Percentiles rank a stretch among this genome's conserved stretches.
phyloP scores from a whole-genome alignment of 2,797 vertebrate species.

The Microctenopoma steveboyesi region DNA sequence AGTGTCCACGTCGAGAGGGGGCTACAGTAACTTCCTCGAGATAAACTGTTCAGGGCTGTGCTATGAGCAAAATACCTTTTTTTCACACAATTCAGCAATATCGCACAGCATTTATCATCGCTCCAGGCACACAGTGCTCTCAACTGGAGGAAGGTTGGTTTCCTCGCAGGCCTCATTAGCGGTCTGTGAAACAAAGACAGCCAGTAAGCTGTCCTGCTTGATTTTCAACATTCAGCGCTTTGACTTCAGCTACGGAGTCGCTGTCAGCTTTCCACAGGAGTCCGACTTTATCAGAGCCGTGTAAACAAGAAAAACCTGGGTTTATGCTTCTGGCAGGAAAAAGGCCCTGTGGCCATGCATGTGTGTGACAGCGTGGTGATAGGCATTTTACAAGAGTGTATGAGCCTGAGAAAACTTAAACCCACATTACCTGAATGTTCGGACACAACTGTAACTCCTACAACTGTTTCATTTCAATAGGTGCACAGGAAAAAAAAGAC shows the following conservation, averaged over 20 bases:
- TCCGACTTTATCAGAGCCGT: not conserved
- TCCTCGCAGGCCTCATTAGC: conserved; percentile 19
- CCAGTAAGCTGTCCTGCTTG: not conserved
- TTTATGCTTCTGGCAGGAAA: not conserved
- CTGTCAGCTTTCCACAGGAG: not conserved
- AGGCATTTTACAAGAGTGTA: not conserved
- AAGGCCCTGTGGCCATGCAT: too few relatives aligned
- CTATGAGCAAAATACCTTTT: conserved; percentile 3
- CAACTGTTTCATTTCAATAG: not conserved
- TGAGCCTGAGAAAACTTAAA: not conserved
- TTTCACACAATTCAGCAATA: conserved; percentile 18
- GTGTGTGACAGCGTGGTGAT: not conserved
- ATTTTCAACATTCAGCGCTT: not conserved
- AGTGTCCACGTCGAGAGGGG: conserved; percentile 9
- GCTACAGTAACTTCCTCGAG: conserved; percentile 52
- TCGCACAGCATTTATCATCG: conserved; percentile 8
- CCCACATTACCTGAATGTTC: not conserved
- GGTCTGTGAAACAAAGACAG: not conserved
- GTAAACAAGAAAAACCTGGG: not conserved
- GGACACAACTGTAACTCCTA: conserved; percentile 2
- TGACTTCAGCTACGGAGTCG: not conserved
- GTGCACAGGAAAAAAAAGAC: not conserved
- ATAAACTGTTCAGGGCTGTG: conserved; percentile 28
- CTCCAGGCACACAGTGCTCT: conserved; percentile 20
- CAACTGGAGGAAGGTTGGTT: conserved; percentile 16